These are phyloP conservation scores for Antennarius maculatus DNA, from an alignment of 2,797 vertebrate species.

Conservation along the genomic window DNA sequence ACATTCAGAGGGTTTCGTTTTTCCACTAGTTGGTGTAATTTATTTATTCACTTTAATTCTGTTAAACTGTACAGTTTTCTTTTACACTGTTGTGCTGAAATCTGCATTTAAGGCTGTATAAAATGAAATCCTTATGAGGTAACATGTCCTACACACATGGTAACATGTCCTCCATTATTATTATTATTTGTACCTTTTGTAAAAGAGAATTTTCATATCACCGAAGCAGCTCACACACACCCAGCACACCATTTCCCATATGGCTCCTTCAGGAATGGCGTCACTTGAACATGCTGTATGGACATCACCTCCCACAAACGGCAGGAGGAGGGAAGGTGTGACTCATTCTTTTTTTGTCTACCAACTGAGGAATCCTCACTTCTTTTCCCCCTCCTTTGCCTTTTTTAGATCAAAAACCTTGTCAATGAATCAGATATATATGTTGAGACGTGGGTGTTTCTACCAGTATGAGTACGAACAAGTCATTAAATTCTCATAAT, in stretches of 20 bases:
- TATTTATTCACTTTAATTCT: no score
- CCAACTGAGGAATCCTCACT: constrained; percentile 65
- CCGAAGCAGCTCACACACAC: no score
- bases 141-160: not conserved
- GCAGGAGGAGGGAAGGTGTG: constrained; percentile 81
- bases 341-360: constrained; percentile 75
- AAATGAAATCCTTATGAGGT: constrained; percentile 19
- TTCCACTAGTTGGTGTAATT: no score
- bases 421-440: constrained; percentile 42
- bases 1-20: not conserved
- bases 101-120: constrained; percentile 1
- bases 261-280: constrained; percentile 62
- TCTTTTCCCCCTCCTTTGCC: constrained; percentile 52
- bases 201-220: no score
- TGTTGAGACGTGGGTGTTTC: constrained; percentile 9
- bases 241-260: constrained; percentile 43
- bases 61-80: no score
- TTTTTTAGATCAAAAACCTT: constrained; percentile 31
- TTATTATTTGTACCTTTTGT: no score
- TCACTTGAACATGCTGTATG: constrained; percentile 69
- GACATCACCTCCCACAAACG: constrained; percentile 75
- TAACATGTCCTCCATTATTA: no score
- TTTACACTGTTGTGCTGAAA: not conserved
- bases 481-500: not conserved
- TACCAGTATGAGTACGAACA: not conserved